These are phyloP conservation scores for Pyxicephalus adspersus DNA, from an alignment of 2,113 vertebrate genomes.

Conservation along the genomic window DNA sequence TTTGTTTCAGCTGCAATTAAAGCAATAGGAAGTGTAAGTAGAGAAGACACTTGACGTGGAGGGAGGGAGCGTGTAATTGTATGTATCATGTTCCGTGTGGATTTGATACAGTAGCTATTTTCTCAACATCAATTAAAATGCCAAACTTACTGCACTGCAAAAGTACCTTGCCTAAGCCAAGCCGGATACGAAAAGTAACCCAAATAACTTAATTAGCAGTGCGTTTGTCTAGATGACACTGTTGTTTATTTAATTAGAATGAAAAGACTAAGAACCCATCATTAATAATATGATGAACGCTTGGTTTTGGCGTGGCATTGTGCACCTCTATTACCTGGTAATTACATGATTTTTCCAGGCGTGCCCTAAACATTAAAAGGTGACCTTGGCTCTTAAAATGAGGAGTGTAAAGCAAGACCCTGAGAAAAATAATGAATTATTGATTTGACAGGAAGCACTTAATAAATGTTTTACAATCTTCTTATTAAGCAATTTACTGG, in stretches of 20 bases:
- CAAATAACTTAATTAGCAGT: conserved; percentile 43
- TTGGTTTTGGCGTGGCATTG: background rate
- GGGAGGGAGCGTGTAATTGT: conserved; percentile 25
- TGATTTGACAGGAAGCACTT: conserved; percentile 57
- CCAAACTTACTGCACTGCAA: conserved; percentile 28
- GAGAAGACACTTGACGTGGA: conserved; percentile 24
- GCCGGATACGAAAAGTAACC: background rate
- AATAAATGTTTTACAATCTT: conserved; percentile 58
- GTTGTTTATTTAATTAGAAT: conserved; percentile 29
- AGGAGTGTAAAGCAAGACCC: conserved; percentile 38
- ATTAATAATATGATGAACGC: conserved; percentile 16
- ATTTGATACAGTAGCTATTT: conserved; percentile 14
- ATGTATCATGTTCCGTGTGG: conserved; percentile 25
- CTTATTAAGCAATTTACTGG: conserved; percentile 58
- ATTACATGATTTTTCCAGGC: conserved; percentile 1
- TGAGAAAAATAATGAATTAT: conserved; percentile 52
- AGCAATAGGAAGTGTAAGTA: background rate
- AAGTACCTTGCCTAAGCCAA: conserved; percentile 2
- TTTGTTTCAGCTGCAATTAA: conserved; percentile 35
- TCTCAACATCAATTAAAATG: conserved; percentile 29
- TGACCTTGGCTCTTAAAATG: conserved; percentile 49
- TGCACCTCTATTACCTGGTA: conserved; percentile 14
- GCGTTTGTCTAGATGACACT: conserved; percentile 10
- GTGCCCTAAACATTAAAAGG: conserved; percentile 46
- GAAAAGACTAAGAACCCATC: background rate